Evolutionary conservation across 2,797 vertebrate genomes (phyloP).

Genomic region (Sebastes itinus): DNA sequence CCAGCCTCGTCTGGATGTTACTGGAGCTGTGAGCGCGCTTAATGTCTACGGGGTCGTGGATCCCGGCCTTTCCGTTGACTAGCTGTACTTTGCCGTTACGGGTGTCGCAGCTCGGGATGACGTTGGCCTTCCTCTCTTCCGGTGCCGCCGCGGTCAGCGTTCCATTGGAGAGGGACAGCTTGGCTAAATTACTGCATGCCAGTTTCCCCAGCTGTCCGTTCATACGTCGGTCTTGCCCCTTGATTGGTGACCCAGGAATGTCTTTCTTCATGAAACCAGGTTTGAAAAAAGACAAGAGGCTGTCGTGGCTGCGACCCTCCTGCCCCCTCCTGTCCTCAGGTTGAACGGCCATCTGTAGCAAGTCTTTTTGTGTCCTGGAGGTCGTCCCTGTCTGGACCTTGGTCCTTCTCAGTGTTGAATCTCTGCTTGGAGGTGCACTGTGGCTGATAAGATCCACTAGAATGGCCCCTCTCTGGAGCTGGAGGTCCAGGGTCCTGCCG

Average conservation of each 20-base stretch:
- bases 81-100: slow-evolving; percentile 50
- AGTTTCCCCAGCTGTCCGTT: slow-evolving; percentile 51
- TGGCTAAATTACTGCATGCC: slow-evolving; percentile 45
- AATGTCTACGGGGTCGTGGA: slow-evolving; percentile 65
- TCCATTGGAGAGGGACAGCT: slow-evolving; percentile 78
- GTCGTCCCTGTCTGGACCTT: slow-evolving; percentile 40
- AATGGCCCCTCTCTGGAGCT: slow-evolving; percentile 54
- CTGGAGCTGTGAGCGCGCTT: slow-evolving; percentile 87
- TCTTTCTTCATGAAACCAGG: slow-evolving; percentile 82
- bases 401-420: slow-evolving; percentile 70
- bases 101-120: slow-evolving; percentile 27
- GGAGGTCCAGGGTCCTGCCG: slow-evolving; percentile 65
- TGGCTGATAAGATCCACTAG: slow-evolving; percentile 54
- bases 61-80: slow-evolving; percentile 57
- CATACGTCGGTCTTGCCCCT: slow-evolving; percentile 26
- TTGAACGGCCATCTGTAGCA: slow-evolving; percentile 39
- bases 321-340: slow-evolving; percentile 55
- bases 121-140: slow-evolving; percentile 49
- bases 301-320: slow-evolving; percentile 73
- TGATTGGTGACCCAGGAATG: slow-evolving; percentile 50
- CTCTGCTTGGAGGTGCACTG: slow-evolving; percentile 74
- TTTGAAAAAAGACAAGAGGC: slow-evolving; percentile 81
- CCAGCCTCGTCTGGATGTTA: slow-evolving; percentile 81
- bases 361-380: slow-evolving; percentile 57
- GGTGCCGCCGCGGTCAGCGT: slow-evolving; percentile 46